Percentiles rank a stretch among this genome's conserved stretches.
Conservation (phyloP, 1,140 invertebrate genomes). For the Macrostomum lignano region DNA sequence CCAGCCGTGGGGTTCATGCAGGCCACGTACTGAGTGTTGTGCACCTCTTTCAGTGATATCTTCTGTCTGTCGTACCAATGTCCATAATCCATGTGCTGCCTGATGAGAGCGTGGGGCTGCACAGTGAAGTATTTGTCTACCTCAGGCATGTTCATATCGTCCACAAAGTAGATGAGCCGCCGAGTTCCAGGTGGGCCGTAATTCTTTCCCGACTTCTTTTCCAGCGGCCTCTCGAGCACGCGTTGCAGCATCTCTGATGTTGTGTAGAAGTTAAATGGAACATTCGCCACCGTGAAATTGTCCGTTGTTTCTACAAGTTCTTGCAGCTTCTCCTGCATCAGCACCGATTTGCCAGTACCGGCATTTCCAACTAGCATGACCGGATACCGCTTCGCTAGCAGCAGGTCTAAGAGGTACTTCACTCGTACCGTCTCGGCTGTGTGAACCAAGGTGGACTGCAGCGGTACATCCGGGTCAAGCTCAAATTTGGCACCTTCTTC, state of each 20-base stretch:
- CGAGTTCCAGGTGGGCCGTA: slow-evolving; percentile 77
- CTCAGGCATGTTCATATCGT: slow-evolving; percentile 93
- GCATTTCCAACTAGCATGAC: slow-evolving; percentile 73
- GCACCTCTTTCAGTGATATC: slow-evolving; percentile 67
- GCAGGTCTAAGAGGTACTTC: slow-evolving; percentile 54
- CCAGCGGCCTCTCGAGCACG: slow-evolving; percentile 68
- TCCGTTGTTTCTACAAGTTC: slow-evolving; percentile 43
- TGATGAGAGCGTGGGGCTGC: slow-evolving; percentile 69
- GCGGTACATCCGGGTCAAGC: slow-evolving; percentile 56
- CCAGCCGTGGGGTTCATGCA: slow-evolving; percentile 92
- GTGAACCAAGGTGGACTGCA: slow-evolving; percentile 69
- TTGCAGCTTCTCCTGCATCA: slow-evolving; percentile 50
- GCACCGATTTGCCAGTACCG: slow-evolving; percentile 32
- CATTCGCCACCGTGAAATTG: slow-evolving; percentile 55
- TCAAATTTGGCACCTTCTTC: slow-evolving; percentile 58
- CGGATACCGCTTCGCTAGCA: slow-evolving; percentile 57
- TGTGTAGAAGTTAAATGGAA: slow-evolving; percentile 87
- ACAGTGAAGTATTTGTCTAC: slow-evolving; percentile 74
- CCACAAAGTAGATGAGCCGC: slow-evolving; percentile 73
- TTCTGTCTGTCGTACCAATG: slow-evolving; percentile 69
- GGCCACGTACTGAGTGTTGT: slow-evolving; percentile 77
- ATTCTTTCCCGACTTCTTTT: slow-evolving; percentile 80
- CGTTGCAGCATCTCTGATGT: slow-evolving; percentile 80
- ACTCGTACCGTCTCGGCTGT: slow-evolving; percentile 68
- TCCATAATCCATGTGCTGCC: slow-evolving; percentile 71